Base-by-base conservation (phyloP, 1,140 invertebrate species). In the Trigoniulus corallinus region DNA sequence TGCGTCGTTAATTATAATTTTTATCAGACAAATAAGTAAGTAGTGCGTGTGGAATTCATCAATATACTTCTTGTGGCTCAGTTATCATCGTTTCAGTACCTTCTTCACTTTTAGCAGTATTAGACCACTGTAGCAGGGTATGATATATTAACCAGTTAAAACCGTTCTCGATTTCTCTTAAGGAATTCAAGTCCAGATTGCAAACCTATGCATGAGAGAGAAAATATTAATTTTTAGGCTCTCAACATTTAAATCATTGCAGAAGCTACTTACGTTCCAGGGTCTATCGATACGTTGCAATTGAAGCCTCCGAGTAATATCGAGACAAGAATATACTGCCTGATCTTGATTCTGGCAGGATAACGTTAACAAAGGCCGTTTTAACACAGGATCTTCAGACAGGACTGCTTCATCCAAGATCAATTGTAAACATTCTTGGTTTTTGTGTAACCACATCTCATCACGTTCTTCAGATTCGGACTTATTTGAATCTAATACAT, bases 81-180 rank as follows among this genome's bases (percentile, higher is more conserved):
- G n/a, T n/a, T n/a, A n/a, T n/a, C n/a, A n/a, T n/a, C n/a, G n/a
- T n/a, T n/a, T n/a, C n/a, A n/a, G n/a, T n/a, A 45, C 12, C 10
- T 23, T 45, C 20, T n/a, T n/a, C 12, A 45, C 21, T 47, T 47
- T 34, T 39, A 26, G 21, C 46, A 47, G 21, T 25, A 40, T 47
- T 47, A 37, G 46, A 7, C 29, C 7, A 7, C 15, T 34, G 29
- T n/a, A n/a, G n/a, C n/a, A 34, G 29, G 7, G 29, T 34, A 7
- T 7, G 7, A 34, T 34, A 34, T 7, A 15, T 34, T 7, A 34
- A 15, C 29, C 29, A 34, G 29, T 34, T 34, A 15, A 34, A 34
- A 34, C 29, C 29, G 7, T 34, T 7, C 15, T 34, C 29, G 15
- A 34, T 34, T 34, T 34, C 29, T 7, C 7, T 34, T 7, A 34